A percentile compares a stretch with the other conserved stretches of the same genome.
Evolutionary conservation across 2,113 vertebrate genomes (phyloP).

Genomic region (Apteryx owenii): DNA sequence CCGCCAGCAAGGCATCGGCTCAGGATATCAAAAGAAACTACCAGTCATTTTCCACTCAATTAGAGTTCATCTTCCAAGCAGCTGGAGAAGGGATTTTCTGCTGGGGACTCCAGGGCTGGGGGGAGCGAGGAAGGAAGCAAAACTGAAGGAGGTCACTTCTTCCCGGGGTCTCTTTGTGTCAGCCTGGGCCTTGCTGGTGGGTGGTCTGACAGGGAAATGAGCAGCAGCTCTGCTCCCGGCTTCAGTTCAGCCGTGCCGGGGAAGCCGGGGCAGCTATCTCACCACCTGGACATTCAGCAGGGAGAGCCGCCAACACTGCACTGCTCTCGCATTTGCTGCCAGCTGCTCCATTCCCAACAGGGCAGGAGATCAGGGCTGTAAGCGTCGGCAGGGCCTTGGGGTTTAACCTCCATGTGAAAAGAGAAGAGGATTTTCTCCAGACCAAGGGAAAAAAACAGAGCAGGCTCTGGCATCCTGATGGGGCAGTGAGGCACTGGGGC

Average conservation of each 20-base stretch:
- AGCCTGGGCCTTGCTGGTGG: neutral
- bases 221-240: neutral
- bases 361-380: neutral
- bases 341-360: neutral
- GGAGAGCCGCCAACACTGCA: neutral
- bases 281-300: neutral
- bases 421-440: neutral
- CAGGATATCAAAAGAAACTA: neutral
- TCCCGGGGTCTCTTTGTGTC: neutral
- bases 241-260: neutral
- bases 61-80: neutral
- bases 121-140: neutral
- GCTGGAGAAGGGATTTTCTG: conserved; percentile 26
- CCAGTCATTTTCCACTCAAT: conserved; percentile 46
- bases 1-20: neutral
- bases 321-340: accelerated
- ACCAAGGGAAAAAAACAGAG: neutral
- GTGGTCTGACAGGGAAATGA: neutral
- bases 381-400: neutral
- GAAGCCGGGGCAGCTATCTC: neutral
- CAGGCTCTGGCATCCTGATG: neutral
- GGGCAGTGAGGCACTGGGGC: neutral
- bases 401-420: neutral
- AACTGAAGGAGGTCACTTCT: neutral
- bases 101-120: neutral